Evolutionary conservation across 2,888 invertebrate genomes (phyloP).

Genomic region (Sphaerophoria rueppellii): DNA sequence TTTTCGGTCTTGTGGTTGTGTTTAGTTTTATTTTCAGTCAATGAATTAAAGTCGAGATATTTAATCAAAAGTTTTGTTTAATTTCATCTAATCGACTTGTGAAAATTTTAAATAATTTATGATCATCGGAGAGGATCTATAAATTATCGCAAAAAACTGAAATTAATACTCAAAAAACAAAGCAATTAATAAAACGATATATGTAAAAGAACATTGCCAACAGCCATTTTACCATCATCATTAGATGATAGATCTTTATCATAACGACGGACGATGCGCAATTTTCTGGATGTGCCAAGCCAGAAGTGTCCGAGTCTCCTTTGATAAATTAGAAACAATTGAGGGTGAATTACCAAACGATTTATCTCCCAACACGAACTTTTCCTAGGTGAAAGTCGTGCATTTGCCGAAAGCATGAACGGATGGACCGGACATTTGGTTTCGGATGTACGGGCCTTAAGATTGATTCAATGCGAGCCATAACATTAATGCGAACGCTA

Average conservation of each 20-base stretch:
- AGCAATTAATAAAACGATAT: constrained; percentile 40
- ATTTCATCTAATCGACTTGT: too few relatives aligned
- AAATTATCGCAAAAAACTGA: not conserved
- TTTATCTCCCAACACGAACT: constrained; percentile 53
- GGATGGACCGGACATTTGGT: too few relatives aligned
- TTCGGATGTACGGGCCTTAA: not conserved
- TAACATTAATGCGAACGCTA: constrained; percentile 56
- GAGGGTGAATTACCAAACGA: constrained; percentile 52
- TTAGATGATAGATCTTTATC: constrained; percentile 28
- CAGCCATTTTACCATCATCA: constrained; percentile 28
- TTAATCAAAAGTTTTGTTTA: not conserved
- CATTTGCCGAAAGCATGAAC: too few relatives aligned
- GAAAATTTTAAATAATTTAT: not conserved
- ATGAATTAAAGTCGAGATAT: constrained; percentile 16
- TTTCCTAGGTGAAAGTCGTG: constrained; percentile 5
- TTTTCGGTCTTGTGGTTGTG: not conserved
- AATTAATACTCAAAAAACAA: too few relatives aligned
- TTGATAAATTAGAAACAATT: constrained; percentile 59
- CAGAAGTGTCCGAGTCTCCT: constrained; percentile 30
- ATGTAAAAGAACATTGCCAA: constrained; percentile 33
- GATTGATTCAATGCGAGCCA: constrained; percentile 56
- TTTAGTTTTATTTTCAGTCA: constrained; percentile 3
- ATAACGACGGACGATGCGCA: constrained; percentile 26
- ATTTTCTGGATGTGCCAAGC: not conserved
- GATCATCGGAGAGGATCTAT: not conserved